Evolutionary conservation across 2,797 vertebrate species (phyloP).

Genomic region (Vespertilio murinus): DNA sequence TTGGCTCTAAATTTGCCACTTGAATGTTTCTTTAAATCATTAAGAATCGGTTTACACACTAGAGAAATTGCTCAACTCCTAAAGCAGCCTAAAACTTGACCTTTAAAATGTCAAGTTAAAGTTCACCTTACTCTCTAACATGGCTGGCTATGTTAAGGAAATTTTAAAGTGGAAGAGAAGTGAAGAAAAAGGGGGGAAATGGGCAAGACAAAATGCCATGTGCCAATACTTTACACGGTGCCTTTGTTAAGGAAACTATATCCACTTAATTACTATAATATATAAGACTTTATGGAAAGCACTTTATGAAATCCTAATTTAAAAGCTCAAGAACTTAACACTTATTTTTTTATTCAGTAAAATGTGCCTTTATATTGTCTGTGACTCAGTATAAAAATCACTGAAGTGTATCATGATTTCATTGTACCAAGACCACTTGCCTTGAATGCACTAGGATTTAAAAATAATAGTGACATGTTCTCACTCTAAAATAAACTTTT

Average conservation of each 20-base stretch:
- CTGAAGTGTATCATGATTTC: constrained; percentile 45
- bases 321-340: constrained; percentile 71
- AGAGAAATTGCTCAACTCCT: constrained; percentile 57
- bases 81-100: constrained; percentile 66
- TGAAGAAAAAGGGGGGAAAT: constrained; percentile 31
- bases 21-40: constrained; percentile 72
- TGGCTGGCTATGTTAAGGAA: constrained; percentile 20
- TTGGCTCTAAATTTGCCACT: constrained; percentile 75
- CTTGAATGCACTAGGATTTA: constrained; percentile 50
- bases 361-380: constrained; percentile 65
- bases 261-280: constrained; percentile 63
- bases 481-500: constrained; percentile 70
- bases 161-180: constrained; percentile 32
- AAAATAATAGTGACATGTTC: constrained; percentile 56
- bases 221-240: constrained; percentile 67
- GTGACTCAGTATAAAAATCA: constrained; percentile 61
- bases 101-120: constrained; percentile 62
- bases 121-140: not conserved
- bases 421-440: constrained; percentile 50
- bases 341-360: constrained; percentile 72
- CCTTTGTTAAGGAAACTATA: constrained; percentile 68
- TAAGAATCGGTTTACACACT: constrained; percentile 54
- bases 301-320: constrained; percentile 79
- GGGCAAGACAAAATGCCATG: constrained; percentile 22
- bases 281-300: constrained; percentile 70